phyloP scores from a whole-genome alignment of 2,797 vertebrate species.

The Pangasius macronema region DNA sequence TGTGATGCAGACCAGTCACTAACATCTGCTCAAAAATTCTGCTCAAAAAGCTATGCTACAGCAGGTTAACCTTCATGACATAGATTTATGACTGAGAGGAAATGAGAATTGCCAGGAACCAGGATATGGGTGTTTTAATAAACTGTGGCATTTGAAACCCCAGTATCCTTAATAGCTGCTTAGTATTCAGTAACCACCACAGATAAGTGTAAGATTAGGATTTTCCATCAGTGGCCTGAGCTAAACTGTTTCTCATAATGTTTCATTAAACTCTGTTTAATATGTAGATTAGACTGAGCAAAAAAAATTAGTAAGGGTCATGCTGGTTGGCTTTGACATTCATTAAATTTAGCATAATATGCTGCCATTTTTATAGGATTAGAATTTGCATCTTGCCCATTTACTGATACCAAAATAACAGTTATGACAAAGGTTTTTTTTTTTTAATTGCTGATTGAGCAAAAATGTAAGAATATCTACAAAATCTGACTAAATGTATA shows the following conservation, averaged over 20 bases:
- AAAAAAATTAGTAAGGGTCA: conserved; percentile 3
- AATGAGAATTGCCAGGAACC: background rate
- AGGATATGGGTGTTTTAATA: conserved; percentile 13
- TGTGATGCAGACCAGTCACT: background rate
- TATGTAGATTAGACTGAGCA: conserved; percentile 11
- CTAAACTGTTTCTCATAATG: background rate
- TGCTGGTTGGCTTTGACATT: background rate
- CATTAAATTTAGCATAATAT: background rate
- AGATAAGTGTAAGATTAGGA: conserved; percentile 4
- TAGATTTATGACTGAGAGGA: background rate
- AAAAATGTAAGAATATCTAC: background rate
- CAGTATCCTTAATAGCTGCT: background rate
- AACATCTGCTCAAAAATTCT: background rate
- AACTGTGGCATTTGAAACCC: background rate
- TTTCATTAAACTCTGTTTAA: background rate
- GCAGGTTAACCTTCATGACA: background rate
- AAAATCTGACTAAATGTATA: background rate
- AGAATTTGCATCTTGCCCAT: background rate
- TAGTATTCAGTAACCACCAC: conserved; percentile 4
- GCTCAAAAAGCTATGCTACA: background rate
- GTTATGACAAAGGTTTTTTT: too few species aligned
- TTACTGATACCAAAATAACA: background rate
- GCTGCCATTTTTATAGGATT: background rate
- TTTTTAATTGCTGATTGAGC: background rate
- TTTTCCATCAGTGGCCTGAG: conserved; percentile 1